Percentiles rank a stretch among this genome's conserved stretches.
Evolutionary conservation across 2,888 invertebrate species (phyloP).

Genomic region (Hermaeophaga mercurialis): DNA sequence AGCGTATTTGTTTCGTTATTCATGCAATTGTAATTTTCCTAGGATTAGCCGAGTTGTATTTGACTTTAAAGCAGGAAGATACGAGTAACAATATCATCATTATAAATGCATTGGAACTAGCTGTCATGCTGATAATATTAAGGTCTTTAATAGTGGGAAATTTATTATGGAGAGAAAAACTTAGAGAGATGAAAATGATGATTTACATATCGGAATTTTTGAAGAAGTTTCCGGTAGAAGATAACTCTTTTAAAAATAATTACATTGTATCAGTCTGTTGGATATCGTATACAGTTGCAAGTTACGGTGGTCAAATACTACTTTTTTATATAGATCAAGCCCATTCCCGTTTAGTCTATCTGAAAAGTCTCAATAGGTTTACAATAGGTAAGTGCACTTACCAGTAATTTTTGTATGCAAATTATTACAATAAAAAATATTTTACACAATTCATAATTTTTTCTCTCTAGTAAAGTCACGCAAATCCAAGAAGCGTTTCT

Average conservation of each 20-base stretch:
- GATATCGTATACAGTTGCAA: not conserved
- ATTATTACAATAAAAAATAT: too few species aligned
- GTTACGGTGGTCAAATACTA: constrained; percentile 4
- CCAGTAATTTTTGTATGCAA: too few species aligned
- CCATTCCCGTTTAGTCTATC: not conserved
- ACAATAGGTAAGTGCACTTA: constrained; percentile 19
- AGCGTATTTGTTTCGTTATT: not conserved
- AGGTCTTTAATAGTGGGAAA: constrained; percentile 14
- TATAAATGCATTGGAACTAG: constrained; percentile 11
- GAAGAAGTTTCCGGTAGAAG: constrained; percentile 12
- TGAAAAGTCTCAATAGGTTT: constrained; percentile 13
- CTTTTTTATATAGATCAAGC: not conserved
- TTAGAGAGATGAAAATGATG: constrained; percentile 26
- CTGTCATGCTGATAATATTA: not conserved
- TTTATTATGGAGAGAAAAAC: constrained; percentile 14
- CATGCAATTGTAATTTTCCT: not conserved
- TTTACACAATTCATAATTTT: too few species aligned
- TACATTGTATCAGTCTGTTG: constrained; percentile 13
- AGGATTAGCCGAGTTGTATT: constrained; percentile 1
- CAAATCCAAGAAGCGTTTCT: too few species aligned
- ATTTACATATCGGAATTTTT: constrained; percentile 25
- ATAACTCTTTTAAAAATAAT: constrained; percentile 1
- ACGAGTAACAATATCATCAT: not conserved
- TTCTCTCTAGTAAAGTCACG: too few species aligned
- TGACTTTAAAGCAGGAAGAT: constrained; percentile 7